A percentile compares a stretch with the other conserved stretches of the same genome.
Conservation (phyloP, 92 coral and sea anemone species). For the Actinostola sp. region DNA sequence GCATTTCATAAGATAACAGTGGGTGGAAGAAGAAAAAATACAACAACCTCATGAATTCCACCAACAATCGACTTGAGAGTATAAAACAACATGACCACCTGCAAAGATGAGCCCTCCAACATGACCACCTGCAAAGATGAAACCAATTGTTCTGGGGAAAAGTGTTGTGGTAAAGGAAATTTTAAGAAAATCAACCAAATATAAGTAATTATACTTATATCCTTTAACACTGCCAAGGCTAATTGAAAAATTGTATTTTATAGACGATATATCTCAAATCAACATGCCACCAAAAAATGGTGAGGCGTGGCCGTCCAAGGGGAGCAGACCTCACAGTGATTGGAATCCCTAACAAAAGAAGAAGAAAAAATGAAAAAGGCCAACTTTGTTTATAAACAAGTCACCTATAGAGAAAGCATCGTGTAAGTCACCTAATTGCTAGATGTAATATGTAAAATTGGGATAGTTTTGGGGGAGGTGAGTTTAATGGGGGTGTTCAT, state of each 20-base stretch:
- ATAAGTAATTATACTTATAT: no score
- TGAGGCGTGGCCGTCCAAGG: conserved; percentile 44
- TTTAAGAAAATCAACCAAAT: background rate
- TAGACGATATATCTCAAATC: background rate
- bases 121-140: background rate
- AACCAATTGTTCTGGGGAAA: background rate
- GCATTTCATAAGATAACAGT: conserved; percentile 35
- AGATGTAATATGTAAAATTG: background rate
- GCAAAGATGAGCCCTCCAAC: background rate
- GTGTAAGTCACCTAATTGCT: background rate
- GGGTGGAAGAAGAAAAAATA: conserved; percentile 37
- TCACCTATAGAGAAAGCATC: conserved; percentile 9
- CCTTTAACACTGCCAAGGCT: background rate
- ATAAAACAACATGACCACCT: conserved; percentile 37
- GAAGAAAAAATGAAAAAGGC: background rate
- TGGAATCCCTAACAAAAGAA: conserved; percentile 35
- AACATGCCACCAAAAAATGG: conserved; percentile 9
- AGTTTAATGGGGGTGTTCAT: no score
- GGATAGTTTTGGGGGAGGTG: no score
- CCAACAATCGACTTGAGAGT: conserved; percentile 54
- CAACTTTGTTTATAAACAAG: background rate
- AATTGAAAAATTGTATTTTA: background rate
- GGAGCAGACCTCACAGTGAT: conserved; percentile 46
- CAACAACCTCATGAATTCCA: conserved; percentile 42
- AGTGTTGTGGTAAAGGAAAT: background rate